Base-by-base conservation (phyloP, 2,888 invertebrate species). In the Brachyptera putata region DNA sequence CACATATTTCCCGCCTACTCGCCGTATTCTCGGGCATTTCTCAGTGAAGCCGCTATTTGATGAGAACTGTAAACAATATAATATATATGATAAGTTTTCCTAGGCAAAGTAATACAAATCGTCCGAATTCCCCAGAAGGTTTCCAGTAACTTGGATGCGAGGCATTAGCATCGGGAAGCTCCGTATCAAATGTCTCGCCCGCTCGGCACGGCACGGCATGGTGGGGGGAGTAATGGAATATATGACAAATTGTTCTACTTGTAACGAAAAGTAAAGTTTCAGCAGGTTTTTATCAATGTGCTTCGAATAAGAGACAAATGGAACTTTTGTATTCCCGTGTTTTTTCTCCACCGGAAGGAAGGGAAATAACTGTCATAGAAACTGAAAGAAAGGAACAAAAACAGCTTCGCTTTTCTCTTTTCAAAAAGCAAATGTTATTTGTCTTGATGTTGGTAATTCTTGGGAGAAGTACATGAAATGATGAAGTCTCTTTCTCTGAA, bases 181-280 rank as follows among this genome's bases (percentile, higher is more conserved):
- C 13, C 50, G 9, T 53, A 9, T 34, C 36, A 21, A 30, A 53
- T 53, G 34, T 50, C 13, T 34, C 34, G 18, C 14, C 22, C 16
- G 13, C 21, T 5, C 2, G 16, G 18, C 3, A 36, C 34, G 11
- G 34, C 53, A n/a, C 11, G 34, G 53, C 21, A 34, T n/a, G 22
- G 24, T 24, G 36, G 9, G 21, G 53, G 36, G 53, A 53, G 53
- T 53, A 53, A 53, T 53, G 53, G 53, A 53, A 53, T 53, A 36
- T 34, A 53, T 53, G 53, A 53, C 53, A 53, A 53, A 53, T 53
- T 53, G 53, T 53, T 53, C 53, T 46, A 46, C 46, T 53, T 53
- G 30, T 18, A 53, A n/a, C 7, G 36, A 53, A 53, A n/a, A 53
- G 53, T 30, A 53, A 53, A 53, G 14, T 53, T 53, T 53, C 53